Evolutionary conservation across 2,797 vertebrate species (phyloP).

Genomic region (Staurois parvus): DNA sequence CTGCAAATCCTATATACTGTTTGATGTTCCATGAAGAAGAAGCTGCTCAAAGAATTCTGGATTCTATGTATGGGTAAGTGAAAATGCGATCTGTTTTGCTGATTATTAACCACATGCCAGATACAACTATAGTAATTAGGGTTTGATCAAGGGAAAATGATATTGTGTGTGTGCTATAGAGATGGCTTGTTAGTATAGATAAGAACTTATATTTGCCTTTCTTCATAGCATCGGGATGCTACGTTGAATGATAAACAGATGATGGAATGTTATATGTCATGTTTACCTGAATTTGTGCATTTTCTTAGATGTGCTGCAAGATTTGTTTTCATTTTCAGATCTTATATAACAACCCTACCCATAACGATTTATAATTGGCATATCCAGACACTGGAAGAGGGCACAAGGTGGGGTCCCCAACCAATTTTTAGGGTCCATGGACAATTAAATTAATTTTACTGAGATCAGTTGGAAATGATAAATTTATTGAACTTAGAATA

Average conservation of each 20-base stretch:
- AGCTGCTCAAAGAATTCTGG: not conserved
- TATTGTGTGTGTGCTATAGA: not conserved
- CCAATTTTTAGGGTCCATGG: no score
- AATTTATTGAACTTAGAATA: no score
- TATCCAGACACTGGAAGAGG: not conserved
- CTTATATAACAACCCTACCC: not conserved
- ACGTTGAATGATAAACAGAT: not conserved
- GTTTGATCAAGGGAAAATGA: not conserved
- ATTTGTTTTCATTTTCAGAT: no score
- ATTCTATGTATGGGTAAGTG: conserved; percentile 40
- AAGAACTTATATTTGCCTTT: not conserved
- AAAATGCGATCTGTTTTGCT: not conserved
- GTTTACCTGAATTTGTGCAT: not conserved
- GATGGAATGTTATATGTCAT: not conserved
- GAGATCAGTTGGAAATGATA: no score
- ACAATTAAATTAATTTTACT: no score
- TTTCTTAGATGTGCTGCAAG: not conserved
- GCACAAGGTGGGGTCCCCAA: not conserved
- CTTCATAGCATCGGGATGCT: no score
- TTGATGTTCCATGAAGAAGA: conserved; percentile 45
- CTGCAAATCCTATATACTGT: conserved; percentile 1
- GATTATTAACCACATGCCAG: not conserved
- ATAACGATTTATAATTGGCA: not conserved
- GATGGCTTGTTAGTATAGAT: not conserved
- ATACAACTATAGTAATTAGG: not conserved